phyloP scores from a whole-genome alignment of 2,888 invertebrate species.

The Melolontha melolontha region DNA sequence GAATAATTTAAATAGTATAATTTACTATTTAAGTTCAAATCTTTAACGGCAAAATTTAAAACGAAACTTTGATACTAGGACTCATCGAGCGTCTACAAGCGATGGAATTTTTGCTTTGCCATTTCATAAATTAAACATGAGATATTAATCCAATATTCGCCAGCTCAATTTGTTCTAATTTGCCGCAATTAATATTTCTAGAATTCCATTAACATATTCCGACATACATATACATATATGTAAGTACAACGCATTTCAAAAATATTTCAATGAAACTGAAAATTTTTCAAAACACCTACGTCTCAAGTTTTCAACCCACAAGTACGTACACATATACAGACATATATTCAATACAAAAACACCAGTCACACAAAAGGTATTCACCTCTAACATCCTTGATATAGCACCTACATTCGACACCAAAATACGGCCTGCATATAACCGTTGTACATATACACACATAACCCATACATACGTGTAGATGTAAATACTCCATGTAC shows the following conservation, averaged over 20 bases:
- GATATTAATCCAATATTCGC: not conserved
- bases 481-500: constrained; percentile 20
- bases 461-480: constrained; percentile 9
- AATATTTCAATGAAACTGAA: constrained; percentile 47
- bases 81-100: too few relatives aligned
- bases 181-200: constrained; percentile 5
- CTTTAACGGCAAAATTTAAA: too few relatives aligned
- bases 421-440: constrained; percentile 47
- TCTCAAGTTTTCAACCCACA: constrained; percentile 45
- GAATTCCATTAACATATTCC: not conserved
- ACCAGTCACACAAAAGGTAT: constrained; percentile 52
- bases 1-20: too few relatives aligned
- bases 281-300: constrained; percentile 50
- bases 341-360: constrained; percentile 11
- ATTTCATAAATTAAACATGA: too few relatives aligned
- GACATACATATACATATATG: constrained; percentile 11
- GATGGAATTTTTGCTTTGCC: too few relatives aligned
- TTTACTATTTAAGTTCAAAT: too few relatives aligned
- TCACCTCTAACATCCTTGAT: constrained; percentile 59
- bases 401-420: constrained; percentile 59
- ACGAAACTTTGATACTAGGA: too few relatives aligned
- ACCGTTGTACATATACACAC: constrained; percentile 18
- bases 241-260: not conserved
- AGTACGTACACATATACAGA: constrained; percentile 12
- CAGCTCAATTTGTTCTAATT: not conserved